These are phyloP conservation scores for Thomomys bottae DNA, from an alignment of 2,113 vertebrate species.

Conservation along the genomic window DNA sequence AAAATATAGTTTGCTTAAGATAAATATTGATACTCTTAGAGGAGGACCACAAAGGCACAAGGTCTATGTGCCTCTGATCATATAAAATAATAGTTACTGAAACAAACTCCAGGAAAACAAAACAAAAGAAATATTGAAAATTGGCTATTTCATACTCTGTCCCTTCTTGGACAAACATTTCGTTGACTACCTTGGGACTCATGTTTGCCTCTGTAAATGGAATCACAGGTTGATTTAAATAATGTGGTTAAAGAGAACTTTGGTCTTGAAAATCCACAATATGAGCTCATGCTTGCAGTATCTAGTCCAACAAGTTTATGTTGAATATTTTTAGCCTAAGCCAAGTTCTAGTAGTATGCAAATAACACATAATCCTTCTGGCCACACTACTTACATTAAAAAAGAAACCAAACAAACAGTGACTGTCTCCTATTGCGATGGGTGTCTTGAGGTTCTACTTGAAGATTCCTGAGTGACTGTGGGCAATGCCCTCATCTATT, in stretches of 20 bases:
- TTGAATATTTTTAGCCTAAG: constrained; percentile 48
- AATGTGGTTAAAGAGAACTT: neutral
- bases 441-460: neutral
- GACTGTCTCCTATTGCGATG: neutral
- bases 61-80: no score
- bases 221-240: constrained; percentile 35
- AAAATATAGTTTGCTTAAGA: constrained; percentile 45
- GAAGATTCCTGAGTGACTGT: neutral
- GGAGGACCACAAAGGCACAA: no score
- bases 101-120: no score
- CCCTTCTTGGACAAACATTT: constrained; percentile 20
- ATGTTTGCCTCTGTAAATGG: neutral
- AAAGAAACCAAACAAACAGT: neutral
- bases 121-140: no score
- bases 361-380: constrained; percentile 54
- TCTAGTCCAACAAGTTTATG: constrained; percentile 18
- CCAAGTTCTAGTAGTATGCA: constrained; percentile 43
- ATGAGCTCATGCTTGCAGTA: constrained; percentile 45
- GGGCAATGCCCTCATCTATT: neutral
- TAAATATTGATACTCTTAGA: neutral
- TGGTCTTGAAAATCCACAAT: constrained; percentile 12
- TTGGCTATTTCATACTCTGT: constrained; percentile 2
- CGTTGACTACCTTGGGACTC: neutral
- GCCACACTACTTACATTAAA: constrained; percentile 1
- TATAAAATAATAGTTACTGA: no score